phyloP scores from a whole-genome alignment of 2,113 vertebrate species.

The Tetraodon nigroviridis region DNA sequence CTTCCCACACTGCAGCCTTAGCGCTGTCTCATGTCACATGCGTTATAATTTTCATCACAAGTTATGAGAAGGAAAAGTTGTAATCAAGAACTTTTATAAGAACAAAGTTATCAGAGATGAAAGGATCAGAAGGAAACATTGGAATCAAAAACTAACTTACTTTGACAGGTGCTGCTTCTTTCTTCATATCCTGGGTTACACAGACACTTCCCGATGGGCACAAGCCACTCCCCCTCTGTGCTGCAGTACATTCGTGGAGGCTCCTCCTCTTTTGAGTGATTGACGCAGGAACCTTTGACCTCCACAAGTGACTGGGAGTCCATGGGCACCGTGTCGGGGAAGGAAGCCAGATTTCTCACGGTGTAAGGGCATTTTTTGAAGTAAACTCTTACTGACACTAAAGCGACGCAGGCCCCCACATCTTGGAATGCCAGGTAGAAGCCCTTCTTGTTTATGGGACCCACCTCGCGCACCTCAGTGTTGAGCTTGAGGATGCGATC shows the following conservation, averaged over 20 bases:
- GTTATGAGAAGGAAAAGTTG: neutral
- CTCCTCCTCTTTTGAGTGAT: slow-evolving; percentile 96
- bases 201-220: slow-evolving; percentile 96
- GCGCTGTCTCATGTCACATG: neutral
- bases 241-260: slow-evolving; percentile 98
- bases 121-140: neutral
- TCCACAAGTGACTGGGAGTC: slow-evolving; percentile 97
- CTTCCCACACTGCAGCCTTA: slow-evolving; percentile 3
- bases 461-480: slow-evolving; percentile 94
- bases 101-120: slow-evolving; percentile 4
- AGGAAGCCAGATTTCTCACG: slow-evolving; percentile 92
- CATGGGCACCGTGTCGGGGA: slow-evolving; percentile 94
- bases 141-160: slow-evolving; percentile 68
- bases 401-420: slow-evolving; percentile 76
- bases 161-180: slow-evolving; percentile 87
- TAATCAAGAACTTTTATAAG: neutral
- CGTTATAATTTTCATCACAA: neutral
- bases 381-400: slow-evolving; percentile 86
- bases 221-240: slow-evolving; percentile 97
- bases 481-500: slow-evolving; percentile 98
- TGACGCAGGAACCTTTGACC: slow-evolving; percentile 93
- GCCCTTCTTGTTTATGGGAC: slow-evolving; percentile 89
- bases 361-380: slow-evolving; percentile 97
- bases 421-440: slow-evolving; percentile 97
- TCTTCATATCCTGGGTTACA: slow-evolving; percentile 93